Base-by-base conservation (phyloP, 2,113 vertebrate species). In the Microcebus tavaratra region DNA sequence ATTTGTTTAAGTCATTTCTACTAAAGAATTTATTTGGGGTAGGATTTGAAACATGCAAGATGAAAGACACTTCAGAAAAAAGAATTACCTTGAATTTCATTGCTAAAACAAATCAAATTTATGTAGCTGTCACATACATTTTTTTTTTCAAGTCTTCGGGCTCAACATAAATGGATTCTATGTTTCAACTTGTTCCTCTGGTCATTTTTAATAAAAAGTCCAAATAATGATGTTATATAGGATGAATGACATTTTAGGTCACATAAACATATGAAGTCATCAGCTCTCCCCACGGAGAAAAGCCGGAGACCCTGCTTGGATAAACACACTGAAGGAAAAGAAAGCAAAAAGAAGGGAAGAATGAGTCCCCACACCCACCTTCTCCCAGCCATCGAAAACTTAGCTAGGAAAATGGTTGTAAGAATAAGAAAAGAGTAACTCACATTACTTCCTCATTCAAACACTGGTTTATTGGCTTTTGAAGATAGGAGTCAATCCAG, bases 41-140 rank as follows among this genome's bases (percentile, higher is more conserved):
- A 95, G 39, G 63, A 55, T 84, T 36, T 68, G 45, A 95, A 91
- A 55, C 48, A 73, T 34, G 17, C 79, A 94, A 91, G 78, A 96
- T 86, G 61, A 95, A 97, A 95, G 76, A 67, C 15, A 72, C 45
- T 81, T 94, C n/a, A 93, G 57, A 78, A 81, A 83, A 57, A 31
- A 34, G 36, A 91, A 67, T 76, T 68, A 53, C 39, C n/a, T 95
- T 81, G 55, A 59, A 89, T 81, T 95, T 53, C 91, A 72, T 61
- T 67, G 12, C 79, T 91, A 63, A 94, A 88, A 96, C 81, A 88
- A 95, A 88, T 94, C 73, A 88, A 86, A 91, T 93, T 91, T 85
- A 91, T 84, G 78, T 36, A 82, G 39, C 48, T 94, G 31, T 80
- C 57, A 39, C 5, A 63, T 12, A 88, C 3, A 27, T 67, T 42